Evolutionary conservation across 2,113 vertebrate genomes (phyloP).

Genomic region (Ardeotis arabs): DNA sequence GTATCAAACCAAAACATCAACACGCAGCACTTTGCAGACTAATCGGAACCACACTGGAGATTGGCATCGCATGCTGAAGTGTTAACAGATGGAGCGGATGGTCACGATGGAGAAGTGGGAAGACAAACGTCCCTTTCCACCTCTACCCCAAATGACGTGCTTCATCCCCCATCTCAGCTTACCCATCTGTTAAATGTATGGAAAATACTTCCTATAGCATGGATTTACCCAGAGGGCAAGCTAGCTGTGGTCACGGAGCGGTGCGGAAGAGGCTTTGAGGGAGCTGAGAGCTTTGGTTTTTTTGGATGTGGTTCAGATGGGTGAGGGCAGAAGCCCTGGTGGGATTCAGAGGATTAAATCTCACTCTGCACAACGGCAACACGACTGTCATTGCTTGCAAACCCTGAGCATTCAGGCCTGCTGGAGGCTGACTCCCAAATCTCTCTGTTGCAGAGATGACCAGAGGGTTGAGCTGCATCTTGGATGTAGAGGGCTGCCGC

Average conservation of each 20-base stretch:
- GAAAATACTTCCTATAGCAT: background rate
- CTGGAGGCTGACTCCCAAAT: background rate
- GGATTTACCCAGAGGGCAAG: background rate
- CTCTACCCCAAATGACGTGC: background rate
- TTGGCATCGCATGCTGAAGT: background rate
- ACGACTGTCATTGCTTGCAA: background rate
- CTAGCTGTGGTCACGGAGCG: accelerated
- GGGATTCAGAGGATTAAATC: background rate
- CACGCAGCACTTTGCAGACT: background rate
- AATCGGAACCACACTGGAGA: background rate
- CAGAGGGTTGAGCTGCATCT: background rate
- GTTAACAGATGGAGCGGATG: background rate
- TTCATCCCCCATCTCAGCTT: background rate
- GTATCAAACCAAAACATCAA: conserved; percentile 42
- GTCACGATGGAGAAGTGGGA: background rate
- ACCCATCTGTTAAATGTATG: background rate
- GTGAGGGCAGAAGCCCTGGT: accelerated
- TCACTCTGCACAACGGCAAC: background rate
- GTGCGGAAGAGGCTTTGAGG: background rate
- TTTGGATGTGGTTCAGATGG: background rate
- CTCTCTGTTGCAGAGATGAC: background rate
- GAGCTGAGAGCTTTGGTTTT: background rate
- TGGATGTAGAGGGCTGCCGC: background rate
- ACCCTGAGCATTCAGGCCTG: background rate
- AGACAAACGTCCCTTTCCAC: background rate